A percentile compares a stretch with the other conserved stretches of the same genome.
Conservation (phyloP, 2,113 vertebrate genomes). For the Plotosus lineatus region DNA sequence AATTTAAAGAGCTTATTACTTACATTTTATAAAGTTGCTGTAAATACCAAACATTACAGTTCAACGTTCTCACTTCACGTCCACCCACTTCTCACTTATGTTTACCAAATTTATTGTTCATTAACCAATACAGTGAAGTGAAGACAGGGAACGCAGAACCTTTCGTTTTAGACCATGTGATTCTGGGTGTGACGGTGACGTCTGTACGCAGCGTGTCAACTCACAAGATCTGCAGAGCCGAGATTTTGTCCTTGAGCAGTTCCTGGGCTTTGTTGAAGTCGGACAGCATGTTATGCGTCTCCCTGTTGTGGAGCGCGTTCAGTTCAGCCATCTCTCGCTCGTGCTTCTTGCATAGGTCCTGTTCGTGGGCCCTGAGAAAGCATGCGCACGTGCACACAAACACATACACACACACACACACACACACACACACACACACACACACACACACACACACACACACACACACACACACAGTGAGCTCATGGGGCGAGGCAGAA, state of each 20-base stretch:
- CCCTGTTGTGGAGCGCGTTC: slow-evolving; percentile 86
- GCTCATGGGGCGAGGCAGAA: neutral
- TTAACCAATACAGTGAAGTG: neutral
- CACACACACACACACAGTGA: slow-evolving; percentile 18
- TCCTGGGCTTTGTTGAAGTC: slow-evolving; percentile 99
- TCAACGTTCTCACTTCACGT: neutral
- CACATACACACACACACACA: slow-evolving; percentile 18
- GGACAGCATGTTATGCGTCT: slow-evolving; percentile 94
- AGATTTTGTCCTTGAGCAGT: slow-evolving; percentile 98
- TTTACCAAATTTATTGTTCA: neutral
- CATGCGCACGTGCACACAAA: slow-evolving; percentile 27
- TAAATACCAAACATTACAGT: neutral
- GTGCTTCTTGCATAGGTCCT: slow-evolving; percentile 95
- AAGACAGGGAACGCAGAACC: neutral
- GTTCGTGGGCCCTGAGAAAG: slow-evolving; percentile 85
- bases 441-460: slow-evolving; percentile 17
- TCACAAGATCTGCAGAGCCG: slow-evolving; percentile 95
- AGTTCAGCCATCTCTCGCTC: slow-evolving; percentile 89
- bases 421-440: slow-evolving; percentile 25
- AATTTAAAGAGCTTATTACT: neutral
- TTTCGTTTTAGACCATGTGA: neutral
- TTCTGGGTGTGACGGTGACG: neutral
- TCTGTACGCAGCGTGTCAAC: slow-evolving; percentile 58
- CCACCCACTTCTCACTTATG: neutral
- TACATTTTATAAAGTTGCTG: too few relatives aligned